A percentile compares a stretch with the other conserved stretches of the same genome.
Conservation (phyloP, 2,797 vertebrate species). For the Aulostomus chinensis region DNA sequence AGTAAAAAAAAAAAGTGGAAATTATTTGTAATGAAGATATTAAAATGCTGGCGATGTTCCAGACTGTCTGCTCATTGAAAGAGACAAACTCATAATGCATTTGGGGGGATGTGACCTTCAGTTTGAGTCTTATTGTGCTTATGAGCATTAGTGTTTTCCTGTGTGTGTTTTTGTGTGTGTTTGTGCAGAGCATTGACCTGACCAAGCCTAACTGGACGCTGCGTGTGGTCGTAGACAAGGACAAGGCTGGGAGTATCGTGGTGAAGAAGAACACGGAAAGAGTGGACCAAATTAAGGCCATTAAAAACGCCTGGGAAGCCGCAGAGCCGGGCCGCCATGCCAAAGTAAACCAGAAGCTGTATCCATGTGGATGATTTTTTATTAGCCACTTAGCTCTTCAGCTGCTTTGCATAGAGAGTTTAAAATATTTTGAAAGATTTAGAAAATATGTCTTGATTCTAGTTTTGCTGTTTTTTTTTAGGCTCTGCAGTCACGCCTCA, state of each 20-base stretch:
- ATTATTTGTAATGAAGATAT: too few species aligned
- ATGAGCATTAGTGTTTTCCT: too few species aligned
- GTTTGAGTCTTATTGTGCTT: too few species aligned
- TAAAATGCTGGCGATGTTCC: constrained; percentile 14
- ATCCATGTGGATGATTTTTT: not conserved
- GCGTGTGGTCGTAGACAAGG: constrained; percentile 82
- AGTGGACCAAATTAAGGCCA: constrained; percentile 86
- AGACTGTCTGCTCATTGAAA: constrained; percentile 26
- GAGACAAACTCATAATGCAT: constrained; percentile 10
- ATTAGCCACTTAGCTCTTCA: too few species aligned
- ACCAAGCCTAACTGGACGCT: constrained; percentile 85
- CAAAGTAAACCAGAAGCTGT: constrained; percentile 82
- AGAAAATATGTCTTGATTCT: too few species aligned
- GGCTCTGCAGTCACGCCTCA: constrained; percentile 84
- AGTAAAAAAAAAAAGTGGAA: too few species aligned
- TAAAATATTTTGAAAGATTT: not conserved
- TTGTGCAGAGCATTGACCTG: constrained; percentile 67
- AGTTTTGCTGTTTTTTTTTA: constrained; percentile 45
- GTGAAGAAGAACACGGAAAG: constrained; percentile 87
- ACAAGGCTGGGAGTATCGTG: constrained; percentile 71
- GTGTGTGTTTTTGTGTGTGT: not conserved
- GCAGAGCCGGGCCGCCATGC: constrained; percentile 84
- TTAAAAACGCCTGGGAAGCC: constrained; percentile 89
- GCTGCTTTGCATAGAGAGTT: not conserved
- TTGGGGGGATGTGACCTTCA: constrained; percentile 34